Evolutionary conservation across 1,140 invertebrate genomes (phyloP), one percentile per base, ranked within the genome.

Genomic region (Uloborus diversus): DNA sequence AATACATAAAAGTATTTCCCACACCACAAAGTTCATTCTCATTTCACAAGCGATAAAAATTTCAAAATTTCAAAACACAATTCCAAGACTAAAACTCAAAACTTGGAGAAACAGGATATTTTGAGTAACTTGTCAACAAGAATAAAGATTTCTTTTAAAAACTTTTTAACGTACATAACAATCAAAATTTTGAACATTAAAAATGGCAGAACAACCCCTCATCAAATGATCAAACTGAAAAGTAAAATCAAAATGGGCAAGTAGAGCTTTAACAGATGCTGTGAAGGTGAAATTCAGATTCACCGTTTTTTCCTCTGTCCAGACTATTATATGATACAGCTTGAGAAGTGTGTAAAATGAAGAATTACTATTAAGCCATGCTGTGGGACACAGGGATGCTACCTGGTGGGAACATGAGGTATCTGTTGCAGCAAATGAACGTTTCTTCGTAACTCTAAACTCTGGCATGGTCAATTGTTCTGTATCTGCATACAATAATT

Each of bases 351-450:
- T 73, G 35, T 62, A 73, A 61, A 73, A 73, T n/a, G 70, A 73
- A 37, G 23, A 73, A 73, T 73, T 62, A 73, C 70, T 73, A 73
- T 61, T 62, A 62, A 73, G 70, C 70, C 70, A 73, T 73, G 70
- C 70, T 73, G 70, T 59, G 69, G 56, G 57, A 42, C 56, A 62
- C 23, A 32, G 56, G 57, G 27, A 56, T 27, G n/a, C 28, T 14
- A 32, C 70, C 70, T 73, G 70, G 70, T 73, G 70, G 62, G 70
- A 25, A 25, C 35, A 20, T 49, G 57, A 73, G 70, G 57, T 73
- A 51, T 32, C 25, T 17, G n/a, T n/a, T n/a, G n/a, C n/a, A n/a
- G n/a, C n/a, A n/a, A n/a, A n/a, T n/a, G n/a, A n/a, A n/a, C n/a
- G n/a, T n/a, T n/a, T n/a, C n/a, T n/a, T n/a, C n/a, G n/a, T n/a